Evolutionary conservation across 2,888 invertebrate species (phyloP), one percentile per base, ranked within the genome.

Genomic region (Watsonalla binaria): DNA sequence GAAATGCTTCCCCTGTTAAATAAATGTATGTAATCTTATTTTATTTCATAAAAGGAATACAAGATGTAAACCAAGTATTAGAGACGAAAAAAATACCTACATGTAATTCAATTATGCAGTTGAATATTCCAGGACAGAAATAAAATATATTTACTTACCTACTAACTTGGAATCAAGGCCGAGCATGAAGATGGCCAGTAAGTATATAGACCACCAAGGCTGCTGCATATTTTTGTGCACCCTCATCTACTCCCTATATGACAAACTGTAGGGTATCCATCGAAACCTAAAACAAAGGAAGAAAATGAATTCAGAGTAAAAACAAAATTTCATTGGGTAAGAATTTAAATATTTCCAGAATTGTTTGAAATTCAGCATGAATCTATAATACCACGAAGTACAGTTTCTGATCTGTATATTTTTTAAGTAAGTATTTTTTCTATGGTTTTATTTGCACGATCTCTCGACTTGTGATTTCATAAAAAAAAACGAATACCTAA

Each of bases 1-100:
- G 95, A 83, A 94, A 95, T 60, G 94, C 94, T 80, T 92, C 91
- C 73, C 94, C 95, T 95, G 88, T 54, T 84, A 84, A 61, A 47
- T 56, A 37, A 50, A 45, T 37, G 24, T n/a, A 46, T 42, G 42
- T 35, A 37, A 8, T n/a, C 11, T 34, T 6, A 7, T 33, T 42
- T 9, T 9, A 9, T 42, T 4, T 5, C 7, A 42, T 4, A 1
- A 42, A 9, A 42, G 7, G 11, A 42, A 42, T 11, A 42, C 11
- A 42, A 42, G 5, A 42, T 42, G 11, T 42, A 42, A 42, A 9
- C 11, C 2, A 42, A 2, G 11, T 4, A 24, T 2, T 1, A 24
- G 24, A 24, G 4, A 24, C 24, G 24, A 24, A 24, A 24, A 24
- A 24, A 24, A 24, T 24, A 24, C 24, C 24, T 24, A 24, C 24